phyloP scores from a whole-genome alignment of 2,113 vertebrate species.

The Chaetodon trifascialis region DNA sequence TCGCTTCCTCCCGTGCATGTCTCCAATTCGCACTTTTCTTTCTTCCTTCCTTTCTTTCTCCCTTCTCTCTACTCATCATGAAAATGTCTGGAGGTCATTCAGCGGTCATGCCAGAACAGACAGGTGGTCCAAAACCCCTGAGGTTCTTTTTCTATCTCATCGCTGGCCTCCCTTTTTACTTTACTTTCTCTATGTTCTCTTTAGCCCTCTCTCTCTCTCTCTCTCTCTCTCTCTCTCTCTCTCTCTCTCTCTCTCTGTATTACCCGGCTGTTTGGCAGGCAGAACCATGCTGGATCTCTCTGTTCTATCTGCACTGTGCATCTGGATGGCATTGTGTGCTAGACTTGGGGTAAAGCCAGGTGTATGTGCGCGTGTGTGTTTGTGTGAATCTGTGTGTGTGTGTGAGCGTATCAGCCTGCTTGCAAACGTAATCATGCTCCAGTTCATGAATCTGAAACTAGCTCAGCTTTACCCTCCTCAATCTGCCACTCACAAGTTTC shows the following conservation, averaged over 20 bases:
- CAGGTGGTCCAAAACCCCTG: slow-evolving; percentile 73
- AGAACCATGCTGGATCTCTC: slow-evolving; percentile 68
- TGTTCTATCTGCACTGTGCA: slow-evolving; percentile 78
- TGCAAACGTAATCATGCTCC: slow-evolving; percentile 61
- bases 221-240: slow-evolving; percentile 23
- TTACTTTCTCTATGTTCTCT: slow-evolving; percentile 35
- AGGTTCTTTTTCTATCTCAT: slow-evolving; percentile 54
- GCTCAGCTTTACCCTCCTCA: slow-evolving; percentile 60
- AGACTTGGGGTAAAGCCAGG: slow-evolving; percentile 74
- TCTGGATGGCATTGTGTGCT: slow-evolving; percentile 81
- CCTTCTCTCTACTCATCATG: slow-evolving; percentile 26
- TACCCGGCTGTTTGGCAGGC: slow-evolving; percentile 74
- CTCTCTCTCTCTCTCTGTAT: slow-evolving; percentile 21
- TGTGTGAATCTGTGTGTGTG: neutral
- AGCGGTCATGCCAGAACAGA: slow-evolving; percentile 58
- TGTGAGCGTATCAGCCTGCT: slow-evolving; percentile 31
- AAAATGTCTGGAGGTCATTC: slow-evolving; percentile 68
- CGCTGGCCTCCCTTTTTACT: slow-evolving; percentile 35
- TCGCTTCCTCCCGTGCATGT: slow-evolving; percentile 51
- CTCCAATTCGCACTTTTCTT: slow-evolving; percentile 39
- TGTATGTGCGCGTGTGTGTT: slow-evolving; percentile 42
- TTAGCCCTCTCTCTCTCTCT: slow-evolving; percentile 14
- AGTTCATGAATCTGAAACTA: slow-evolving; percentile 69
- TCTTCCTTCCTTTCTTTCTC: slow-evolving; percentile 2
- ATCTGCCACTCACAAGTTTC: slow-evolving; percentile 65